A percentile compares a stretch with the other conserved stretches of the same genome.
phyloP scores from a whole-genome alignment of 2,888 invertebrate species.

The Melanotus villosus region DNA sequence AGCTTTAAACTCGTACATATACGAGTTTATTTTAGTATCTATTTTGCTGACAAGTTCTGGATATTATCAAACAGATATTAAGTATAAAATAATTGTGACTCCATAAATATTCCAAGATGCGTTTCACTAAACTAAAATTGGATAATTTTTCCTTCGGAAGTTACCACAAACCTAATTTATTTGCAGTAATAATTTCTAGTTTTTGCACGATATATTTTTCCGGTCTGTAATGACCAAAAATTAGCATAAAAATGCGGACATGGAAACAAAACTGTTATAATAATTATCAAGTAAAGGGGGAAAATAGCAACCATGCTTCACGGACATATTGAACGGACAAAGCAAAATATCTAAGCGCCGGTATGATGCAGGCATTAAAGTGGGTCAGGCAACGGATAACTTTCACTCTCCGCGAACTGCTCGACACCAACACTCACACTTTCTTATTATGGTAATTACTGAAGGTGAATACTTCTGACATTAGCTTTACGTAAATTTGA shows the following conservation, averaged over 20 bases:
- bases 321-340: conserved; percentile 23
- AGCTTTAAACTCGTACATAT: too few species aligned
- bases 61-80: too few species aligned
- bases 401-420: conserved; percentile 44
- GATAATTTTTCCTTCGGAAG: too few species aligned
- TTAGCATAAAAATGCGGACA: conserved; percentile 31
- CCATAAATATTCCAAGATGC: too few species aligned
- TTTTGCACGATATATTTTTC: too few species aligned
- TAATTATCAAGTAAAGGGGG: conserved; percentile 7
- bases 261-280: background rate
- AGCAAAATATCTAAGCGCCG: conserved; percentile 37
- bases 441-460: conserved; percentile 42
- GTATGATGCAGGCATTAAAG: conserved; percentile 35
- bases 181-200: too few species aligned
- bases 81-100: too few species aligned
- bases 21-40: too few species aligned
- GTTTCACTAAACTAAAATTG: too few species aligned
- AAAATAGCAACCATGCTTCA: conserved; percentile 14
- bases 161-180: too few species aligned
- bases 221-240: background rate
- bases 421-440: conserved; percentile 41
- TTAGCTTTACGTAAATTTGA: conserved; percentile 25
- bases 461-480: conserved; percentile 25
- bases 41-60: too few species aligned
- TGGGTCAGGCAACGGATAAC: conserved; percentile 43